Conservation (phyloP, 2,113 vertebrate species). For the Microtus oregoni region DNA sequence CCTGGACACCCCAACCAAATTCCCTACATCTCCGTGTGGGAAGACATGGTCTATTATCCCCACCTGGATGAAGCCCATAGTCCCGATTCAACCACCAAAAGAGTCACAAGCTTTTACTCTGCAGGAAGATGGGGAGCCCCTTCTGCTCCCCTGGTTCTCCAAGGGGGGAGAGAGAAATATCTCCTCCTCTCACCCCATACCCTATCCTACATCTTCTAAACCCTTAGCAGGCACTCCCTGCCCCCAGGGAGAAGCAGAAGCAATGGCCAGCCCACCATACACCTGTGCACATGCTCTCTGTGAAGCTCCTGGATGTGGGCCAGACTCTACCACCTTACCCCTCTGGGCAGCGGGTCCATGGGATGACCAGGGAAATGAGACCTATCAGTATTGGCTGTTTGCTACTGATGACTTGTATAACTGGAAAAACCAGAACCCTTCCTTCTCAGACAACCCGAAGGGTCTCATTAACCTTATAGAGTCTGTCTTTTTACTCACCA, state of each 20-base stretch:
- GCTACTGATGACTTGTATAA: not conserved
- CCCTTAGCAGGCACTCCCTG: not conserved
- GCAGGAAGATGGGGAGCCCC: not conserved
- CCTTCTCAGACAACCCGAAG: not conserved
- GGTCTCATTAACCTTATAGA: no score
- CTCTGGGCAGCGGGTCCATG: not conserved
- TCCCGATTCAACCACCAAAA: not conserved
- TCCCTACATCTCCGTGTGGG: not conserved
- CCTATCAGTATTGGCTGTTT: not conserved
- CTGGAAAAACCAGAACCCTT: not conserved
- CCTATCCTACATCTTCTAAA: not conserved
- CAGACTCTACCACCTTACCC: not conserved
- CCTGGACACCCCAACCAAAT: not conserved
- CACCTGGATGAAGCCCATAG: no score
- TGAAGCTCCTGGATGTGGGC: not conserved
- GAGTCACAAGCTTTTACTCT: not conserved
- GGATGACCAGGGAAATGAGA: not conserved
- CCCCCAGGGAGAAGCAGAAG: not conserved
- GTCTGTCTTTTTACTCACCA: no score
- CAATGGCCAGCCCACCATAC: not conserved
- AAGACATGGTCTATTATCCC: not conserved
- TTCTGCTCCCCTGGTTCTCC: not conserved
- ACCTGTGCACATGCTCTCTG: no score
- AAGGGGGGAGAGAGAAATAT: not conserved
- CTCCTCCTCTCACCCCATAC: not conserved